phyloP scores from a whole-genome alignment of 2,113 vertebrate genomes.

The rabbit (Oryctolagus cuniculus) region mOryCun1.1 NC_091448.1:4562501-4563000 shows the following conservation, averaged over 20 bases:
- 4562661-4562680: background rate
- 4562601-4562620: background rate
- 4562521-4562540: background rate
- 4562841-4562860: background rate
- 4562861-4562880: too few species aligned
- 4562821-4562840: background rate
- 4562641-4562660: background rate
- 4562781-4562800: background rate
- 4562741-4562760: background rate
- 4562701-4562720: background rate
- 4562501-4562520: background rate
- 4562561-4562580: background rate
- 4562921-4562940: conserved; percentile 11
- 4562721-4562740: background rate
- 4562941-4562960: background rate
- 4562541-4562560: background rate
- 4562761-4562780: rapidly evolving
- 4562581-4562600: background rate
- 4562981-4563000: background rate
- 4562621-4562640: background rate
- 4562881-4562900: too few species aligned
- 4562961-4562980: background rate
- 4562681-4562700: too few species aligned
- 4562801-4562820: background rate
- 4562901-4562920: too few species aligned